These are phyloP conservation scores for Drosophila atroscutellata DNA, from an alignment of 2,888 invertebrate species.

Conservation along the genomic window DNA sequence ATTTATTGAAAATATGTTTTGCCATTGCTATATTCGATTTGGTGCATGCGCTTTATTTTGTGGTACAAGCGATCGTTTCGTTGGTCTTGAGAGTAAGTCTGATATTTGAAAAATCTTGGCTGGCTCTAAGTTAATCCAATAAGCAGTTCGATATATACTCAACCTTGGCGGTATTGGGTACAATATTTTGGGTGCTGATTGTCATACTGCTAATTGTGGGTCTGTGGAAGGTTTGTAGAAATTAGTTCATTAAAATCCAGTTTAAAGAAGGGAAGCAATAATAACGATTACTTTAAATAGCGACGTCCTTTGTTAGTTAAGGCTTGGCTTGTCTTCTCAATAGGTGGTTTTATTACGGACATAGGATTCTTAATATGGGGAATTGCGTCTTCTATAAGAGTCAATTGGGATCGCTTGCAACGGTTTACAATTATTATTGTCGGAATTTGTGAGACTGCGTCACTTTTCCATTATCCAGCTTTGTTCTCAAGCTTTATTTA, in stretches of 20 bases:
- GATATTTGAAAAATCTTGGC: background rate
- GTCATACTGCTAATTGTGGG: constrained; percentile 64
- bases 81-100: constrained; percentile 40
- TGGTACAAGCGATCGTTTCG: constrained; percentile 46
- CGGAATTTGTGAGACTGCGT: constrained; percentile 53
- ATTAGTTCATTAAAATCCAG: background rate
- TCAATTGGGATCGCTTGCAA: constrained; percentile 50
- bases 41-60: constrained; percentile 65
- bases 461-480: too few relatives aligned
- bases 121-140: background rate
- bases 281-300: constrained; percentile 20
- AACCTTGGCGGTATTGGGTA: constrained; percentile 58
- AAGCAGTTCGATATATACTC: constrained; percentile 46
- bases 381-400: constrained; percentile 41
- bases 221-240: constrained; percentile 53
- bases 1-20: constrained; percentile 52
- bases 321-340: constrained; percentile 65
- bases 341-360: constrained; percentile 58
- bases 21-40: constrained; percentile 56
- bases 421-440: constrained; percentile 57
- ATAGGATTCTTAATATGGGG: constrained; percentile 59
- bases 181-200: constrained; percentile 61
- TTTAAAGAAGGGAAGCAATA: background rate
- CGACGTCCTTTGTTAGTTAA: constrained; percentile 47
- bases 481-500: background rate